These are phyloP conservation scores for Heteronetta atricapilla DNA, from an alignment of 2,113 vertebrate genomes.

Conservation along the genomic window DNA sequence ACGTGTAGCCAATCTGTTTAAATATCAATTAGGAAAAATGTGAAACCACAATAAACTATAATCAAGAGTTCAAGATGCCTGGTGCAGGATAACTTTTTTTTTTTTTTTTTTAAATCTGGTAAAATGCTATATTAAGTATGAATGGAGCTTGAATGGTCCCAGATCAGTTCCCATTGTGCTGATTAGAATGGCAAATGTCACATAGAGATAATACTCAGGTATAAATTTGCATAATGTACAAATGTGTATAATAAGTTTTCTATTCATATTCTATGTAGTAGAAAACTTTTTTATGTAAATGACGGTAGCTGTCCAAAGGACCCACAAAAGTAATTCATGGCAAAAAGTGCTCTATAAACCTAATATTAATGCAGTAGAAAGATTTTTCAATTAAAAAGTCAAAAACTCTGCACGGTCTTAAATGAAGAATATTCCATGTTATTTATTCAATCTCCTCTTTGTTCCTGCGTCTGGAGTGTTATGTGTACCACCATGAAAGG, in stretches of 20 bases:
- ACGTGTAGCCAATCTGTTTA: slow-evolving; percentile 52
- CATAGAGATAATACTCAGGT: neutral
- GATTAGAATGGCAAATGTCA: neutral
- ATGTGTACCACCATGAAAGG: neutral
- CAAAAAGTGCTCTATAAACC: neutral
- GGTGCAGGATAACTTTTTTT: neutral
- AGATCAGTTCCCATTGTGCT: neutral
- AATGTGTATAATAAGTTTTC: no score
- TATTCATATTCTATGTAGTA: no score
- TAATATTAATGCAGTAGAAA: neutral
- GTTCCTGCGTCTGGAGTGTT: neutral
- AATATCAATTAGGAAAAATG: slow-evolving; percentile 57
- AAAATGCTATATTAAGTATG: neutral
- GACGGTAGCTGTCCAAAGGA: neutral
- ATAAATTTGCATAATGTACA: no score
- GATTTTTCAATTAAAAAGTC: neutral
- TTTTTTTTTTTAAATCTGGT: neutral
- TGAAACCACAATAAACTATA: neutral
- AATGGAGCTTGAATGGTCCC: neutral
- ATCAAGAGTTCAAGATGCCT: neutral
- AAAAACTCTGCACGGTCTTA: neutral
- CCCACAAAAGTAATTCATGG: neutral
- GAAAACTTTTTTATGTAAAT: neutral
- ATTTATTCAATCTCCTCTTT: neutral
- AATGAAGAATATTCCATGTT: neutral